Conservation (phyloP, 1,140 invertebrate genomes). For the Macrobrachium nipponense region DNA sequence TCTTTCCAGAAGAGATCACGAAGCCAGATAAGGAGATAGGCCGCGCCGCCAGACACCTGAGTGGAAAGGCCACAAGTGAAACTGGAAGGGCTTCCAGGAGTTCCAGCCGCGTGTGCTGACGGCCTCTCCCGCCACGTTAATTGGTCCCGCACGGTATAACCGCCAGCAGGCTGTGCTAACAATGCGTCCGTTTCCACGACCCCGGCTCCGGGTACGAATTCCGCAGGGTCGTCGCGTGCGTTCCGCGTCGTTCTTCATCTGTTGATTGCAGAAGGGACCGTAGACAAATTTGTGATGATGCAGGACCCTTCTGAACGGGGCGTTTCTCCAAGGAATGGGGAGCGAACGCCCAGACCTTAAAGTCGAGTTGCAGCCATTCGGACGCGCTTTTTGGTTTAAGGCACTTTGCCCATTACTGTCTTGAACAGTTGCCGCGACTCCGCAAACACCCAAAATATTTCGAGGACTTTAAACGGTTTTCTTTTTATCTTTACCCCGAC, state of each 20-base stretch:
- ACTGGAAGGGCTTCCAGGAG: conserved; percentile 21
- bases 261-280: not conserved
- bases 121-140: conserved; percentile 54
- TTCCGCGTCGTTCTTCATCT: not conserved
- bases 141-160: conserved; percentile 60
- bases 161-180: conserved; percentile 60
- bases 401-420: conserved; percentile 38
- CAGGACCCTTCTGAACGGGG: not conserved
- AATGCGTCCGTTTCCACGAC: conserved; percentile 46
- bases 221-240: not conserved
- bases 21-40: conserved; percentile 25
- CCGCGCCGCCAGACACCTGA: conserved; percentile 11
- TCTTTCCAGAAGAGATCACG: conserved; percentile 57
- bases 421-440: conserved; percentile 40
- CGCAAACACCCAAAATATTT: conserved; percentile 30
- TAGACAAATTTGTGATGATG: too few species aligned
- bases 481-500: conserved; percentile 1
- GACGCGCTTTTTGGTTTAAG: conserved; percentile 37
- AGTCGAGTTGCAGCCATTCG: not conserved
- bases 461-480: conserved; percentile 28
- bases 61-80: conserved; percentile 49
- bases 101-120: conserved; percentile 35
- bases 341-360: not conserved
- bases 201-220: conserved; percentile 8
- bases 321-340: not conserved